Evolutionary conservation across 2,888 invertebrate species (phyloP), one percentile per base, ranked within the genome.

Genomic region (Eupithecia tripunctaria): DNA sequence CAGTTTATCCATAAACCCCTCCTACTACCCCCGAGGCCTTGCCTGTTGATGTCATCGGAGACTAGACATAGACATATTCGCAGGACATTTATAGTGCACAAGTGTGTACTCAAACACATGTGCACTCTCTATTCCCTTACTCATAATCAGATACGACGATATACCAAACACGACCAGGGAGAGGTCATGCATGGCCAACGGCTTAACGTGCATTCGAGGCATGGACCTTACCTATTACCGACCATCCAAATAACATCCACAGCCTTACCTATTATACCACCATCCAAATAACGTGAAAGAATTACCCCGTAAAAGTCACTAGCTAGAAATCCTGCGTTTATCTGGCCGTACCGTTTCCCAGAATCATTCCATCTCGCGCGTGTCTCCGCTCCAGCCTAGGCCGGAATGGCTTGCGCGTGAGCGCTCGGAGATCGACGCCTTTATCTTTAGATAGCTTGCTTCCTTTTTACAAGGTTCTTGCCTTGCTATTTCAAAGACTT

Each of bases 401-500:
- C 79, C 81, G 63, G 82, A 85, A 85, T 84, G 86, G 82, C 72
- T 79, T 76, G 84, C 81, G 86, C 87, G 88, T 87, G 88, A 84
- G 84, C 82, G 85, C 85, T 81, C 80, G 80, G 85, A 82, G 81
- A 80, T 82, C 79, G 73, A 74, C 18, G 79, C 81, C 81, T 86
- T 86, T 84, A 85, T 85, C 81, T 83, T 67, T 72, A 79, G 83
- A 85, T 82, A 78, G 75, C 77, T 73, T 63, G 67, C 72, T 77
- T 77, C 75, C 77, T 76, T 78, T 69, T 70, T 76, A 72, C 68
- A 72, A 72, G 74, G 66, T 70, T 73, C 74, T 75, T 67, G 68
- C 15, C 70, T 70, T 76, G 71, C 68, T 71, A 67, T 73, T 70
- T 66, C 43, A 56, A 69, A 67, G 67, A 27, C 18, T 62, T 71